These are phyloP conservation scores for Hemibagrus wyckioides DNA, from an alignment of 2,113 vertebrate genomes.

Conservation along the genomic window DNA sequence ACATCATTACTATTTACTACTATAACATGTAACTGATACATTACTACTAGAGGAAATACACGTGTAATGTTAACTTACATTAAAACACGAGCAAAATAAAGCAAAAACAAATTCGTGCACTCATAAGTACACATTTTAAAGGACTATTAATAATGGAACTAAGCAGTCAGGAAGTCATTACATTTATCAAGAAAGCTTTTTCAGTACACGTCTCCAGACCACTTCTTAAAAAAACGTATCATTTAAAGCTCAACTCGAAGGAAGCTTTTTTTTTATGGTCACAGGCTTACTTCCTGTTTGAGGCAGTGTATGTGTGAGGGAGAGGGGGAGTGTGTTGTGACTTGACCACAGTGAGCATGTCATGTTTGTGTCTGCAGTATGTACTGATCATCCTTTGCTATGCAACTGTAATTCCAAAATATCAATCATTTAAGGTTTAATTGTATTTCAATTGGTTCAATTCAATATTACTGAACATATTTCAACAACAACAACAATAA, in stretches of 20 bases:
- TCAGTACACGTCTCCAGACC: background rate
- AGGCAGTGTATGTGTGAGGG: background rate
- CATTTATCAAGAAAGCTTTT: background rate
- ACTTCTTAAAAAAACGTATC: background rate
- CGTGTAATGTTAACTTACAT: background rate
- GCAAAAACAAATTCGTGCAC: background rate
- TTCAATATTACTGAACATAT: too few relatives aligned
- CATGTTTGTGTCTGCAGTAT: background rate
- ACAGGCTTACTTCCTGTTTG: slow-evolving; percentile 39
- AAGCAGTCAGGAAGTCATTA: background rate
- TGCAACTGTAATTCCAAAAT: too few relatives aligned
- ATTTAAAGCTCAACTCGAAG: background rate
- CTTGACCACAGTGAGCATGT: background rate
- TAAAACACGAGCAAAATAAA: background rate
- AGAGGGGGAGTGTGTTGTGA: background rate
- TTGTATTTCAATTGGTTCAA: background rate
- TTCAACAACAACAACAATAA: too few relatives aligned
- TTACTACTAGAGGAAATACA: background rate
- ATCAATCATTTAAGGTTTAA: background rate
- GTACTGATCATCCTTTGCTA: too few relatives aligned
- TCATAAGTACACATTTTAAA: background rate
- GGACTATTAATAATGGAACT: background rate
- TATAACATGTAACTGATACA: background rate
- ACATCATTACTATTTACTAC: background rate
- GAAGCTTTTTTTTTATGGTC: slow-evolving; percentile 23